phyloP scores from a whole-genome alignment of 2,888 invertebrate genomes.

The Zelleria hepariella region DNA sequence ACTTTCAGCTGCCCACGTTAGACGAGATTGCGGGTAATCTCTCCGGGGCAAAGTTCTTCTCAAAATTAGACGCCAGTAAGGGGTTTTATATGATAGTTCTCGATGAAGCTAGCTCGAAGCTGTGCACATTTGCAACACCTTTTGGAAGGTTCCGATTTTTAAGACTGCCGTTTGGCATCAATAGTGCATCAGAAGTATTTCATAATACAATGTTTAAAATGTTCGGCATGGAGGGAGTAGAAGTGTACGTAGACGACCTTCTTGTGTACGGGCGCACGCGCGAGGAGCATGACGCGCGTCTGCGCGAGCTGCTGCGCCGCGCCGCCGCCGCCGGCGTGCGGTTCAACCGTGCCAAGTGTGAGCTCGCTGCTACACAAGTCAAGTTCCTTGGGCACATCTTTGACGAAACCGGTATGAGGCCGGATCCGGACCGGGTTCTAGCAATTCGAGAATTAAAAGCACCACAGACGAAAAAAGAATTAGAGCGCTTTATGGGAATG shows the following conservation, averaged over 20 bases:
- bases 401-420: not conserved
- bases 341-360: not conserved
- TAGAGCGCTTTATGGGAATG: constrained; percentile 6
- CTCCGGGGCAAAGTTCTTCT: constrained; percentile 9
- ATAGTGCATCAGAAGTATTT: constrained; percentile 10
- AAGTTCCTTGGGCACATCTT: not conserved
- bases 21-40: constrained; percentile 11
- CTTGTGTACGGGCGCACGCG: constrained; percentile 7
- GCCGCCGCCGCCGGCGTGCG: constrained; percentile 5
- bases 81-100: constrained; percentile 12
- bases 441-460: too few relatives aligned
- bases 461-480: not conserved
- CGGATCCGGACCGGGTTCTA: not conserved
- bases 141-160: constrained; percentile 10
- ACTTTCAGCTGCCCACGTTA: constrained; percentile 13
- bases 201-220: constrained; percentile 14
- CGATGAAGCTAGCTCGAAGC: constrained; percentile 9
- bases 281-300: constrained; percentile 10
- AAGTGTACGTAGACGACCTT: constrained; percentile 9
- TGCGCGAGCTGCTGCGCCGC: not conserved
- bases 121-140: constrained; percentile 11
- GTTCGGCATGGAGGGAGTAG: constrained; percentile 10
- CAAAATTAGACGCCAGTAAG: constrained; percentile 10
- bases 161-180: constrained; percentile 12
- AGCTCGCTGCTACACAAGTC: not conserved